Conservation (phyloP, 2,113 vertebrate species). For the Montifringilla adamsi region DNA sequence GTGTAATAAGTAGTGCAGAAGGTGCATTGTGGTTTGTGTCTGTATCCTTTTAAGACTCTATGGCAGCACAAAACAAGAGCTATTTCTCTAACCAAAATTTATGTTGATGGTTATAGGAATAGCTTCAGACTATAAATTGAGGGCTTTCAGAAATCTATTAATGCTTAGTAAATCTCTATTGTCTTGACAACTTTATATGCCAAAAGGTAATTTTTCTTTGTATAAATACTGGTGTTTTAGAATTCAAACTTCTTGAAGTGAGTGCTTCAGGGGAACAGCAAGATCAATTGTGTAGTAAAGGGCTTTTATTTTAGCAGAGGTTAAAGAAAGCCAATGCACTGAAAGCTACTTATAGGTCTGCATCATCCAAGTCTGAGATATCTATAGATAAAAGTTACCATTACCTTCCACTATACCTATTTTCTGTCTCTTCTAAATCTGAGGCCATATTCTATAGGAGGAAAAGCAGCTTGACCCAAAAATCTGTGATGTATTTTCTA, state of each 20-base stretch:
- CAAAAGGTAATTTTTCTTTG: background rate
- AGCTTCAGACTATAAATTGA: background rate
- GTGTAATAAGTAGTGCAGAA: background rate
- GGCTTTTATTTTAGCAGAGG: background rate
- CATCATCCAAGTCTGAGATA: background rate
- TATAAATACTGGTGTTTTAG: background rate
- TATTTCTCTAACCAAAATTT: background rate
- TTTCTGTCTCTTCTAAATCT: background rate
- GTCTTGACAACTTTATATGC: background rate
- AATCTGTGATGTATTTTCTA: background rate
- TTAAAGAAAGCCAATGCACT: background rate
- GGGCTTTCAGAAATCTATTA: background rate
- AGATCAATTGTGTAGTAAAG: background rate
- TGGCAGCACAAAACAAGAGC: background rate
- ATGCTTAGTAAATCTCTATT: background rate
- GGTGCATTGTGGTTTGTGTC: background rate
- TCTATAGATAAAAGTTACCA: background rate
- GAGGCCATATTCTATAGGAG: background rate
- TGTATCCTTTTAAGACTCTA: background rate
- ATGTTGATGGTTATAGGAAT: background rate
- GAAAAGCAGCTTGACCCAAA: background rate
- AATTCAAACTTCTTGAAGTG: background rate
- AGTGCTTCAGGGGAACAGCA: background rate
- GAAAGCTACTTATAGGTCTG: background rate
- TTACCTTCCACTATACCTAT: background rate